Evolutionary conservation across 2,888 invertebrate species (phyloP).

Genomic region (Agrotis ipsilon): DNA sequence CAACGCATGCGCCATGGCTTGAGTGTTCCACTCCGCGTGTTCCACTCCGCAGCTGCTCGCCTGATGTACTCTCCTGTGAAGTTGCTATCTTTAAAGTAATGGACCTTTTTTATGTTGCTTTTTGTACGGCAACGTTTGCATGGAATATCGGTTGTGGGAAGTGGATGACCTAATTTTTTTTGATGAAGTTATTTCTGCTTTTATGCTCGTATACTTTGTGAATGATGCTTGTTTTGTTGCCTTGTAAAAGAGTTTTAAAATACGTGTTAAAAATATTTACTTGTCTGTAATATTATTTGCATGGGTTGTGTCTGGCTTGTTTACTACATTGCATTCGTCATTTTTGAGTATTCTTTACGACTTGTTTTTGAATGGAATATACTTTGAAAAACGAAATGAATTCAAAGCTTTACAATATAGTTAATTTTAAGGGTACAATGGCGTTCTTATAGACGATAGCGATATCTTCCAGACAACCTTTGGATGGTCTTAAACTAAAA

Average conservation of each 20-base stretch:
- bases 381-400: no score
- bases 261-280: neutral
- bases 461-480: no score
- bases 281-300: no score
- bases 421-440: no score
- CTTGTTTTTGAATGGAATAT: neutral
- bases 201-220: no score
- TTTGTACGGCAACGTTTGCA: slow-evolving; percentile 15
- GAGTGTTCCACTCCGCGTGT: slow-evolving; percentile 49
- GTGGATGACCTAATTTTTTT: slow-evolving; percentile 29
- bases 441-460: no score
- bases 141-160: slow-evolving; percentile 24
- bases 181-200: neutral
- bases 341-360: neutral
- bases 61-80: slow-evolving; percentile 27
- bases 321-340: no score
- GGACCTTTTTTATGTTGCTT: slow-evolving; percentile 39
- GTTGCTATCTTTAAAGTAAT: slow-evolving; percentile 52
- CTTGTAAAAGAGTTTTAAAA: neutral
- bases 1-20: slow-evolving; percentile 55
- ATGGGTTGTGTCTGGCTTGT: no score
- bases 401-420: no score
- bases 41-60: slow-evolving; percentile 54
- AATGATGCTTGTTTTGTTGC: neutral
- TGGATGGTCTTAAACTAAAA: no score